Evolutionary conservation across 2,888 invertebrate species (phyloP), one percentile per base, ranked within the genome.

Genomic region (Nomada fucata): DNA sequence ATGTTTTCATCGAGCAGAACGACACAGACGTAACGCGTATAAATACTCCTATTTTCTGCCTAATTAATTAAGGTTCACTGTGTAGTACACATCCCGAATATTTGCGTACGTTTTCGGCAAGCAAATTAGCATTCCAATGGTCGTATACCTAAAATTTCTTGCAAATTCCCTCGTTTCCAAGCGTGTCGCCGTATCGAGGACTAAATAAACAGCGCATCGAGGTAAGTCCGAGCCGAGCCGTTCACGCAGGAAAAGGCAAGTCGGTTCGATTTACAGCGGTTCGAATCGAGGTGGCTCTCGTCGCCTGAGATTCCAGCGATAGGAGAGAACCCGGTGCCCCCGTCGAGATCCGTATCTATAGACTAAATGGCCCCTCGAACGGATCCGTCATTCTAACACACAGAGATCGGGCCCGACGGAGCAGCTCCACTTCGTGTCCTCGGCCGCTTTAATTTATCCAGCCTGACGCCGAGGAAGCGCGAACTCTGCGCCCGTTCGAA

Each of bases 371-470:
- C 88, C 88, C 89, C 88, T 79, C 85, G 82, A 80, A 90, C 86
- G 91, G 90, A 92, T 92, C 90, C 89, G 91, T 92, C 92, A 92
- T 92, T 92, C 92, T 91, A 91, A 90, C 92, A 90, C 92, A 92
- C 85, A 50, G 80, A 61, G 81, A 76, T 81, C 77, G 85, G 81
- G 20, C 55, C 52, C 65, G 78, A 76, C 64, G 67, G 76, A 79
- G 59, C 64, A 69, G 47, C 55, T 72, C 67, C 77, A 79, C 78
- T 59, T 63, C 67, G 73, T 82, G 74, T 85, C 86, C 86, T 88
- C 89, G 87, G 82, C 87, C 91, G 88, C 86, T 90, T 90, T 91
- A 91, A 91, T 92, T 90, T 90, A 91, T 92, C 90, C 90, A 77
- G 84, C 77, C 85, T 85, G 90, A 89, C 83, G 84, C 83, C 82